Evolutionary conservation across 2,113 vertebrate species (phyloP).

Genomic region (Dicentrarchus labrax): DNA sequence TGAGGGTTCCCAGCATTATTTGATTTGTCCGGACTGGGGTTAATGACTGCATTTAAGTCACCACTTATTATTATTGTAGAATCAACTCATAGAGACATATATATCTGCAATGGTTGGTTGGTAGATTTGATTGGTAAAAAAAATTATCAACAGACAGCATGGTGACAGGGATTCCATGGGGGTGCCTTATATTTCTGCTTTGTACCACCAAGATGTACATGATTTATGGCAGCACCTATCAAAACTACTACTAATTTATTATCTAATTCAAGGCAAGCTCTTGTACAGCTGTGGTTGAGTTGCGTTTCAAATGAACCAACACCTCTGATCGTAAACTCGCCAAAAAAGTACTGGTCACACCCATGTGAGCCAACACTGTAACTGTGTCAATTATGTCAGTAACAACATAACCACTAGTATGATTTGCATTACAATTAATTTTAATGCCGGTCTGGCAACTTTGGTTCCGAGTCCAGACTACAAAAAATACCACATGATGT

Average conservation of each 20-base stretch:
- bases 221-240: constrained; percentile 17
- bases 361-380: neutral
- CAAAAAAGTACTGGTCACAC: neutral
- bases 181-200: neutral
- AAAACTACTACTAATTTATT: constrained; percentile 16
- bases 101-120: neutral
- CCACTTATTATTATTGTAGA: neutral
- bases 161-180: neutral
- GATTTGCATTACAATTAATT: neutral
- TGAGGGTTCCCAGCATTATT: neutral
- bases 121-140: neutral
- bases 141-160: neutral
- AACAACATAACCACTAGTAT: neutral
- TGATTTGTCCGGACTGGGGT: neutral
- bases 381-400: neutral
- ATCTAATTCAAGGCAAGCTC: constrained; percentile 10
- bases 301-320: neutral
- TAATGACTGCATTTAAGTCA: neutral
- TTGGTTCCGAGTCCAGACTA: neutral
- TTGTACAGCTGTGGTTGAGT: neutral
- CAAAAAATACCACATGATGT: neutral
- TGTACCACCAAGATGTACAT: neutral
- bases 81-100: neutral
- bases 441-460: neutral
- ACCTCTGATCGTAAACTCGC: neutral